A percentile compares a stretch with the other conserved stretches of the same genome.
phyloP scores from a whole-genome alignment of 2,113 vertebrate species.

The Bombycilla garrulus region DNA sequence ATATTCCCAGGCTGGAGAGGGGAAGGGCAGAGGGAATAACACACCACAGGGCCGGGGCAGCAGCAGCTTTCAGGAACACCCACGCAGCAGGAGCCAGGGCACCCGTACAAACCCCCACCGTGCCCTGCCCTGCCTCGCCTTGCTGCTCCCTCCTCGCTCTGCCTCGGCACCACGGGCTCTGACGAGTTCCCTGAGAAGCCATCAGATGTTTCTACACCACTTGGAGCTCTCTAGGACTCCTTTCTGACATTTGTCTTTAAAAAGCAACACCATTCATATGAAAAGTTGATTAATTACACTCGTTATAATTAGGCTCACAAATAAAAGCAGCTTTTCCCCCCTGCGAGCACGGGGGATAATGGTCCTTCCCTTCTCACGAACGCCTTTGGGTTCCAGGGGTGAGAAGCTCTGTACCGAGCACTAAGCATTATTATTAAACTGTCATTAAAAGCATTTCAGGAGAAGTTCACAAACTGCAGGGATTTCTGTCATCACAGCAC shows the following conservation, averaged over 20 bases:
- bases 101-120: rapidly evolving
- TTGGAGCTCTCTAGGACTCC: neutral
- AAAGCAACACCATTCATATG: neutral
- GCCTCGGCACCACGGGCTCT: neutral
- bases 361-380: neutral
- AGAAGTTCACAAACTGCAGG: constrained; percentile 22
- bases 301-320: constrained; percentile 29
- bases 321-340: constrained; percentile 6
- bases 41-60: rapidly evolving
- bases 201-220: constrained; percentile 2
- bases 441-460: constrained; percentile 46
- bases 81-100: neutral
- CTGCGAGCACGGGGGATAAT: neutral
- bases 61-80: neutral
- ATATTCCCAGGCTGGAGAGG: too few species aligned
- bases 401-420: neutral
- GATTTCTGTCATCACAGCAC: neutral
- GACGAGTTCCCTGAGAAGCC: neutral
- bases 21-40: neutral
- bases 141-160: neutral
- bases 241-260: neutral
- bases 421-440: constrained; percentile 48
- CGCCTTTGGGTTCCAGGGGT: neutral
- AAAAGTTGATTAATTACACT: constrained; percentile 53
- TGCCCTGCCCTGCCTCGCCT: neutral